phyloP scores from a whole-genome alignment of 2,113 vertebrate genomes.

The Daubentonia madagascariensis region DNA sequence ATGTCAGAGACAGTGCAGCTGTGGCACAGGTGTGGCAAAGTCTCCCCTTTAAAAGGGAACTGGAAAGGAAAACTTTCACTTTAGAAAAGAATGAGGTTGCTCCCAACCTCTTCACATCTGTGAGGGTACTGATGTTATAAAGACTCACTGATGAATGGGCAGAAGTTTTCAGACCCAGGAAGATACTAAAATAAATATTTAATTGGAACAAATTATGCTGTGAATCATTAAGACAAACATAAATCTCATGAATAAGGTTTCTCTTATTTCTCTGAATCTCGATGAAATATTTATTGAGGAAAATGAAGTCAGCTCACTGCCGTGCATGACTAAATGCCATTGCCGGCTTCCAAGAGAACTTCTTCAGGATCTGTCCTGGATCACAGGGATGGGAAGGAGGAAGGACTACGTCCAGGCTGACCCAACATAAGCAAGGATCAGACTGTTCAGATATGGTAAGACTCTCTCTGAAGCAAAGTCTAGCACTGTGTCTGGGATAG shows the following conservation, averaged over 20 bases:
- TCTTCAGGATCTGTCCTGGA: background rate
- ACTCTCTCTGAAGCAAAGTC: background rate
- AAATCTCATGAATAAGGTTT: conserved; percentile 80
- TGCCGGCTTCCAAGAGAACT: conserved; percentile 15
- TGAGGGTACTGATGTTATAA: conserved; percentile 30
- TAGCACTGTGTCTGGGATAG: background rate
- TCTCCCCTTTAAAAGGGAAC: background rate
- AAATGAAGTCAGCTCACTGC: conserved; percentile 68
- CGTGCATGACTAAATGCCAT: conserved; percentile 54
- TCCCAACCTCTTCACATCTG: background rate
- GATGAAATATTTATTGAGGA: conserved; percentile 77
- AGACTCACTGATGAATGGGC: conserved; percentile 64
- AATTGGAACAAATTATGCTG: conserved; percentile 76
- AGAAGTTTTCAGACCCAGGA: conserved; percentile 75
- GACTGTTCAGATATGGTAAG: background rate
- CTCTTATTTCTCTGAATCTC: conserved; percentile 73
- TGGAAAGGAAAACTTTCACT: background rate
- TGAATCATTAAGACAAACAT: conserved; percentile 75
- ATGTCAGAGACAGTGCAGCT: background rate
- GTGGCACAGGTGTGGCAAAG: background rate
- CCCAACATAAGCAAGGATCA: background rate
- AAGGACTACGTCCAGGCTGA: background rate
- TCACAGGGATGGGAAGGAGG: background rate
- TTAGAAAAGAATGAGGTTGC: background rate
- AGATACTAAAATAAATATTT: conserved; percentile 83